Conservation (phyloP, 2,797 vertebrate species). For the Brachyalestes nurse region DNA sequence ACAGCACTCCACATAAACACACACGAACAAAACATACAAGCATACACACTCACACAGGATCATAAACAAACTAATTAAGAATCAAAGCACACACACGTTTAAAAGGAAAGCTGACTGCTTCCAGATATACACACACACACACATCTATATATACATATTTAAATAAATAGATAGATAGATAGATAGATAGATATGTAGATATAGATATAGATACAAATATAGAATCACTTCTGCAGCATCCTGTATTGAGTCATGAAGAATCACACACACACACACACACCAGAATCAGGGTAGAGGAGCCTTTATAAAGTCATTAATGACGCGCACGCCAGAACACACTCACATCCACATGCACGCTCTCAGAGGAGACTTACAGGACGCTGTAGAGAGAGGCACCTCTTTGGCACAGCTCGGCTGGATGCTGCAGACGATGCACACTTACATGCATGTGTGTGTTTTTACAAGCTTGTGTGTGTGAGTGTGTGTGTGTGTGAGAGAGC, state of each 20-base stretch:
- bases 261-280: constrained; percentile 17
- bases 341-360: constrained; percentile 65
- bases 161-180: no score
- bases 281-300: not conserved
- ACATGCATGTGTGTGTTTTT: constrained; percentile 21
- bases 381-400: constrained; percentile 53
- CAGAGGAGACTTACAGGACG: constrained; percentile 48
- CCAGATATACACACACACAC: constrained; percentile 8
- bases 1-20: not conserved
- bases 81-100: constrained; percentile 21
- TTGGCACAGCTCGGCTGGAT: constrained; percentile 45
- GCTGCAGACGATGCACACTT: constrained; percentile 43
- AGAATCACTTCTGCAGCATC: no score
- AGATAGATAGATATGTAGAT: constrained; percentile 8
- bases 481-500: constrained; percentile 42
- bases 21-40: constrained; percentile 5
- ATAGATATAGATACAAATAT: not conserved
- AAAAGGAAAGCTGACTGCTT: no score
- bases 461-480: constrained; percentile 9
- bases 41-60: constrained; percentile 2
- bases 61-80: constrained; percentile 17
- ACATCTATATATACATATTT: no score
- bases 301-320: not conserved
- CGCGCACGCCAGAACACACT: no score
- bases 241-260: constrained; percentile 7